Evolutionary conservation across 2,797 vertebrate genomes (phyloP).

Genomic region (Falco berigora): DNA sequence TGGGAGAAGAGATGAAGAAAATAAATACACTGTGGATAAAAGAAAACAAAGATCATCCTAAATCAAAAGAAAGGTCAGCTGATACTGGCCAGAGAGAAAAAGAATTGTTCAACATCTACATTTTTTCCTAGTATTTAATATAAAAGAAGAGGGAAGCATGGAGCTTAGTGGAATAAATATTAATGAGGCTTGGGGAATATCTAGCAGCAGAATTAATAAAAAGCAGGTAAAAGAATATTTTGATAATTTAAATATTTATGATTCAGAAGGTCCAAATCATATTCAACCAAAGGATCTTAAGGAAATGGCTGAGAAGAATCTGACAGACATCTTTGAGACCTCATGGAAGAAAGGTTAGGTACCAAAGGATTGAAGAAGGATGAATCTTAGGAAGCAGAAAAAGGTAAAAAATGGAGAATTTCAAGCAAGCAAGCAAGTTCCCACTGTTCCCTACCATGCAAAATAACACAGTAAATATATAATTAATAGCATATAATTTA

Average conservation of each 20-base stretch:
- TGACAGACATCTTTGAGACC: slow-evolving; percentile 46
- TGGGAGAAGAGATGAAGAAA: slow-evolving; percentile 30
- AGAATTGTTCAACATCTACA: background rate
- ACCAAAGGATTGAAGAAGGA: slow-evolving; percentile 29
- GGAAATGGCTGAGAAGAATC: slow-evolving; percentile 18
- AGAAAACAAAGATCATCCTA: slow-evolving; percentile 37
- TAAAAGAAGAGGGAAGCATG: slow-evolving; percentile 29
- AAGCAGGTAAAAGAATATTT: slow-evolving; percentile 72
- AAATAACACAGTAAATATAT: slow-evolving; percentile 35
- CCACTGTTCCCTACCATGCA: slow-evolving; percentile 14
- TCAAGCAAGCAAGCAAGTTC: slow-evolving; percentile 43
- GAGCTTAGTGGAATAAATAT: slow-evolving; percentile 68
- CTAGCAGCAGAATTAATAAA: slow-evolving; percentile 72
- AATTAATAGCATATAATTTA: slow-evolving; percentile 46
- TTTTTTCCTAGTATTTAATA: slow-evolving; percentile 49
- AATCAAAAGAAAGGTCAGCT: slow-evolving; percentile 21
- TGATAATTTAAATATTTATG: slow-evolving; percentile 75
- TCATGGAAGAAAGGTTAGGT: slow-evolving; percentile 10
- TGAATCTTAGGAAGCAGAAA: slow-evolving; percentile 37
- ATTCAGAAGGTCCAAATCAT: slow-evolving; percentile 54
- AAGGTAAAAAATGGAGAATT: background rate
- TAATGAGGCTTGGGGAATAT: slow-evolving; percentile 72
- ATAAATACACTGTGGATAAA: slow-evolving; percentile 24
- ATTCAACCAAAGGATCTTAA: slow-evolving; percentile 56
- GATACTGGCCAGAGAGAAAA: slow-evolving; percentile 12